Evolutionary conservation across 1,140 invertebrate species (phyloP), one percentile per base, ranked within the genome.

Genomic region (Caenorhabditis brenneri): DNA sequence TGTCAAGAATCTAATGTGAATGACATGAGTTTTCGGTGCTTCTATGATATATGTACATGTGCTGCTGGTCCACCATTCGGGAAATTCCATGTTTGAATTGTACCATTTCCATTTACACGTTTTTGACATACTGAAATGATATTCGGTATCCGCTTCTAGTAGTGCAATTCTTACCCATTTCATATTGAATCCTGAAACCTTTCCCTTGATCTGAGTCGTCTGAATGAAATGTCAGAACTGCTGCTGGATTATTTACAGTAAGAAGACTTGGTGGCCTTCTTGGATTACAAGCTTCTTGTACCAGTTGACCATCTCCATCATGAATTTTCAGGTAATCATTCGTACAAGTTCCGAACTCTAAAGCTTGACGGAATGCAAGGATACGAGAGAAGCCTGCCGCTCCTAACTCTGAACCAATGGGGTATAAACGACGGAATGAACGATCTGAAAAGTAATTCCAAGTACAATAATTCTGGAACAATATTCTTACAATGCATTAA

Each of bases 181-280:
- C 49, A 65, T 90, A 89, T 55, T 80, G 79, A 48, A 89, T 53
- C 31, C 60, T 85, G 82, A 90, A 88, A 12, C 88, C 87, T 53
- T 53, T 79, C 27, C 89, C 87, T 36, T 83, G 55, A 22, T 81
- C 81, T 29, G 81, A 16, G 22, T 22, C 60, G 85, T 92, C 91
- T 6, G 91, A 88, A 27, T 88, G 86, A 84, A 92, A 92, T 79
- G 88, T 87, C 9, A 92, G 83, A 51, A 83, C 65, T 48, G 82
- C 82, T 22, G 16, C 22, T 33, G 55, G 58, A 31, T 79, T 36
- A 39, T 39, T 51, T 0, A 79, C 65, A 24, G 33, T 42, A 29
- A 83, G 0, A 15, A 4, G 5, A 22, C 42, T 51, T 31, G 69
- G 82, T 33, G 82, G 82, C 4, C 36, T 31, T 42, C 65, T 49